phyloP scores from a whole-genome alignment of 2,888 invertebrate genomes.

The Smittia aterrima region DNA sequence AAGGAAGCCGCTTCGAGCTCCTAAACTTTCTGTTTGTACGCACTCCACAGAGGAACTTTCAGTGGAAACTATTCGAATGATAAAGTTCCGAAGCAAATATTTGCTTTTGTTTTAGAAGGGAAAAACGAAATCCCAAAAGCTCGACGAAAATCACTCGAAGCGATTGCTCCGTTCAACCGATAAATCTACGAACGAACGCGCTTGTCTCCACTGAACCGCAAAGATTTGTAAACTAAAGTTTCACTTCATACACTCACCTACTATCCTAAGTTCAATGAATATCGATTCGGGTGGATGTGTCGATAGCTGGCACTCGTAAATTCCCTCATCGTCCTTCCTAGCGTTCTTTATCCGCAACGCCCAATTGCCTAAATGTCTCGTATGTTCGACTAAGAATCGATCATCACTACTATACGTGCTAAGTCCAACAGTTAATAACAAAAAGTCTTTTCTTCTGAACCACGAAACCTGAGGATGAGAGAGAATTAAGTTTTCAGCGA shows the following conservation, averaged over 20 bases:
- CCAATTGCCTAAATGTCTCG: constrained; percentile 61
- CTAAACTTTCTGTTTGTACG: background rate
- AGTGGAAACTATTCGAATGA: background rate
- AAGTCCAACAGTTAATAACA: constrained; percentile 61
- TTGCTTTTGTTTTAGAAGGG: background rate
- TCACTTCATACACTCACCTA: constrained; percentile 57
- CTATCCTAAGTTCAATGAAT: constrained; percentile 62
- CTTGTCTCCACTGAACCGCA: constrained; percentile 8
- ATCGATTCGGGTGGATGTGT: constrained; percentile 66
- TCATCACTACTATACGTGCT: constrained; percentile 65
- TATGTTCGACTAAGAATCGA: constrained; percentile 63
- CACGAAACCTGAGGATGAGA: constrained; percentile 18
- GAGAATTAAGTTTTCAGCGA: background rate
- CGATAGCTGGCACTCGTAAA: constrained; percentile 66
- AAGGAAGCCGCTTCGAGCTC: background rate
- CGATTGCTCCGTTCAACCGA: background rate
- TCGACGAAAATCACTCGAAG: background rate
- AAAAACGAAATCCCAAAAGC: background rate
- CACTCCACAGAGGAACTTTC: background rate
- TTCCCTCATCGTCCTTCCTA: constrained; percentile 52
- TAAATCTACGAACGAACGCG: background rate
- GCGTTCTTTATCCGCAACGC: constrained; percentile 55
- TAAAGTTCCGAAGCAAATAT: background rate
- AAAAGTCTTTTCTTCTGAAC: constrained; percentile 56
- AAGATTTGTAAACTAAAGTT: background rate